A percentile compares a stretch with the other conserved stretches of the same genome.
phyloP scores from a whole-genome alignment of 2,113 vertebrate species.

The Fregetta grallaria region DNA sequence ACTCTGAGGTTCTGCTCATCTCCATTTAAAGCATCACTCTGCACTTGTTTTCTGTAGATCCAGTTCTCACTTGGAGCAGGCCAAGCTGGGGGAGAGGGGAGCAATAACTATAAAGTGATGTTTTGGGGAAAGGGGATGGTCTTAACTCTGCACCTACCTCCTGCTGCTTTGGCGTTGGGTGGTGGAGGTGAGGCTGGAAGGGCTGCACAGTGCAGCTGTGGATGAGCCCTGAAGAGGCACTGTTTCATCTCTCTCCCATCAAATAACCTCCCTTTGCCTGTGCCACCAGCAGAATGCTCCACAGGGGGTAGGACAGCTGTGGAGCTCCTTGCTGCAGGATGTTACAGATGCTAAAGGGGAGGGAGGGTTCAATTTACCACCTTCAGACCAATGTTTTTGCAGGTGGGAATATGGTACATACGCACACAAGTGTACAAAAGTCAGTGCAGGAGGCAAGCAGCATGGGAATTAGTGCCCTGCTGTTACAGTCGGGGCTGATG shows the following conservation, averaged over 20 bases:
- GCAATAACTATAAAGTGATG: background rate
- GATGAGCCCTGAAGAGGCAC: background rate
- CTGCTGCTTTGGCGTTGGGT: background rate
- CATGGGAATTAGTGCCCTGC: background rate
- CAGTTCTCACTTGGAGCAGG: background rate
- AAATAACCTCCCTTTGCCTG: too few relatives aligned
- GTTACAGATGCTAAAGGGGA: background rate
- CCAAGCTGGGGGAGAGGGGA: background rate
- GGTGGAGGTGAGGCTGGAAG: background rate
- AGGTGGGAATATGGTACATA: accelerated
- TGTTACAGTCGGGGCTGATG: background rate
- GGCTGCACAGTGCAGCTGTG: background rate
- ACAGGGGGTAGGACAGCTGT: background rate
- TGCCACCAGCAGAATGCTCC: too few relatives aligned
- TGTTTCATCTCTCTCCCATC: background rate
- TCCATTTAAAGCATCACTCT: background rate
- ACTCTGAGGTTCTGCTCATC: background rate
- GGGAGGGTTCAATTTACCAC: background rate
- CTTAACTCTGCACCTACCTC: background rate
- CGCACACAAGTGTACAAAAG: background rate
- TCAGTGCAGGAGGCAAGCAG: background rate
- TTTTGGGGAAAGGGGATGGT: background rate
- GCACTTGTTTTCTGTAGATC: background rate
- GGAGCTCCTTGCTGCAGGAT: background rate
- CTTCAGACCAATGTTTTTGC: background rate